phyloP scores from a whole-genome alignment of 2,113 vertebrate genomes.

The Monopterus albus region DNA sequence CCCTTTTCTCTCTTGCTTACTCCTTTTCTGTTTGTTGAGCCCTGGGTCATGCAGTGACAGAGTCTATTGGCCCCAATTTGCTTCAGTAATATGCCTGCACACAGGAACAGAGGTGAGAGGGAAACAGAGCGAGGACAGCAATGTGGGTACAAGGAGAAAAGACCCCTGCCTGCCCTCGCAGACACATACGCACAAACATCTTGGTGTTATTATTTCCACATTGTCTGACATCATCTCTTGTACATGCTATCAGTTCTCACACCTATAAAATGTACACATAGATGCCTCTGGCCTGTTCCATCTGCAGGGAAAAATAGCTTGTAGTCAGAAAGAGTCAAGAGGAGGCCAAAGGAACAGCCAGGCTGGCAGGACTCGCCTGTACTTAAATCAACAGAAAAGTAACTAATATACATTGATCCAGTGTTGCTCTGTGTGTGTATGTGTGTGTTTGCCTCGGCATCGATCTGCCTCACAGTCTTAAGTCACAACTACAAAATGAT shows the following conservation, averaged over 20 bases:
- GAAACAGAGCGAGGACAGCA: constrained; percentile 35
- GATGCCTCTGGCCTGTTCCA: not conserved
- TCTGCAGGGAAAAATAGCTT: constrained; percentile 8
- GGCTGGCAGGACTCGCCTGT: constrained; percentile 13
- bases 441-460: constrained; percentile 45
- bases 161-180: constrained; percentile 33
- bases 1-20: constrained; percentile 29
- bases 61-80: constrained; percentile 77
- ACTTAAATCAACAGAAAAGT: constrained; percentile 59
- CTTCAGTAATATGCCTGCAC: constrained; percentile 67
- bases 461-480: constrained; percentile 57
- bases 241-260: constrained; percentile 19
- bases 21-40: constrained; percentile 61
- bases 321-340: constrained; percentile 9
- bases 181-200: not conserved
- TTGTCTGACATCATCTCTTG: constrained; percentile 22
- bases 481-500: constrained; percentile 69
- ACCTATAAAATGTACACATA: constrained; percentile 1
- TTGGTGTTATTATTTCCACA: constrained; percentile 15
- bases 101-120: constrained; percentile 54
- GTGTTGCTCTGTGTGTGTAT: not conserved
- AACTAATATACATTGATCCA: constrained; percentile 70
- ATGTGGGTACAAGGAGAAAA: constrained; percentile 24
- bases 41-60: constrained; percentile 68
- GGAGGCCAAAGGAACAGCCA: constrained; percentile 25